Evolutionary conservation across 2,888 invertebrate species (phyloP).

Genomic region (Galerucella nymphaeae): DNA sequence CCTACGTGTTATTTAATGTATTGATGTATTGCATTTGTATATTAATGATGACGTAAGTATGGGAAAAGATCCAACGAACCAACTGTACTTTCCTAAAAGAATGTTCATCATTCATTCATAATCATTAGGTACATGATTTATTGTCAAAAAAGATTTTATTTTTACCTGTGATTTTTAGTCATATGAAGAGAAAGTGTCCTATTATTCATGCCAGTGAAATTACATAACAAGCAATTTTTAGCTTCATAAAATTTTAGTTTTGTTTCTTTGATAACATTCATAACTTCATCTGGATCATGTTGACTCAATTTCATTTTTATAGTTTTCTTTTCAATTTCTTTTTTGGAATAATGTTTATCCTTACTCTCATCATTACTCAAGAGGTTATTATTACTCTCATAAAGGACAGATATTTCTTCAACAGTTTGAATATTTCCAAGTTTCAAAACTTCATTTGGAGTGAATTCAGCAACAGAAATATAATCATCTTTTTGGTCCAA

Average conservation of each 20-base stretch:
- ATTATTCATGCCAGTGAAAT: conserved; percentile 50
- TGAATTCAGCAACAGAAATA: not conserved
- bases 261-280: conserved; percentile 49
- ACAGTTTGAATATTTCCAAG: not conserved
- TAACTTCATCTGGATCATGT: conserved; percentile 50
- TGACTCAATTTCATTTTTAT: conserved; percentile 41
- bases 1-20: too few relatives aligned
- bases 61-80: too few relatives aligned
- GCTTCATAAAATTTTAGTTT: conserved; percentile 48
- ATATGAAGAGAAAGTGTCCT: conserved; percentile 57
- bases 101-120: too few relatives aligned
- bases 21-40: too few relatives aligned
- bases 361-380: conserved; percentile 22
- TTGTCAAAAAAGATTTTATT: conserved; percentile 5
- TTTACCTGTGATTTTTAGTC: conserved; percentile 57
- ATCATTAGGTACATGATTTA: too few relatives aligned
- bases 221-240: conserved; percentile 54
- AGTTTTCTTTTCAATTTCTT: conserved; percentile 2
- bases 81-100: too few relatives aligned
- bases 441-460: not conserved
- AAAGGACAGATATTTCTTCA: conserved; percentile 24
- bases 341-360: not conserved
- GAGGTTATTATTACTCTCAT: conserved; percentile 8
- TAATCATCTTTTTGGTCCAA: not conserved
- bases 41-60: too few relatives aligned